Base-by-base conservation (phyloP, 1,140 invertebrate species). In the Radopholus similis region DNA sequence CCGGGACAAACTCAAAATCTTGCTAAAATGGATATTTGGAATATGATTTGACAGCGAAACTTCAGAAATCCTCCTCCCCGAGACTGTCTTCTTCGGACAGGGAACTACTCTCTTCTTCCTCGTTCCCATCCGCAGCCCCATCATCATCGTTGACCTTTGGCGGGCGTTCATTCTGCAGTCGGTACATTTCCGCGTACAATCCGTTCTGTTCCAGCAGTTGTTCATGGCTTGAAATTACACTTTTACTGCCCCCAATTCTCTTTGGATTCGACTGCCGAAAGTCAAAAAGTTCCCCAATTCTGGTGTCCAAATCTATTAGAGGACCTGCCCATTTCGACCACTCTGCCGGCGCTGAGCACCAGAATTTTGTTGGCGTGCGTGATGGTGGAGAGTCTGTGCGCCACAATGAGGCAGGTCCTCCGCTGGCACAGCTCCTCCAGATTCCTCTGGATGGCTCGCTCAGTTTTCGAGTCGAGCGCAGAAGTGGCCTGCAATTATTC, bases 371-470 rank as follows among this genome's bases (percentile, higher is more conserved):
- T 66, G 5, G 74, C 76, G 26, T 70, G 60, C 13, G 77, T 65
- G 30, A 79, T 57, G 2, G 77, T 79, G 5, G 76, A 78, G 3
- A 75, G 70, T 40, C 75, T 57, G 37, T 69, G 67, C 15, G 67
- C 67, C 23, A 74, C 71, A 49, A 73, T 53, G 13, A 73, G 38
- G 28, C 62, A 72, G 89, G 32, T 94, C 88, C 71, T 86, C 84
- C 49, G 88, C 85, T 47, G 93, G 83, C 1, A 91, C 58, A 69
- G n/a, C 37, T 69, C 67, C 30, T 47, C 37, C 40, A 69, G 44
- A 26, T 69, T 90, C 8, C 87, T 83, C 86, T 86, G 80, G 37
- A 86, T 78, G 6, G 70, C 57, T 47, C 73, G 32, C 64, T 84
- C 83, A 11, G 77, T 83, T 38, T 79, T 70, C 2, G 84, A 82